Evolutionary conservation across 1,140 invertebrate species (phyloP), one percentile per base, ranked within the genome.

Genomic region (Lepidurus apus): DNA sequence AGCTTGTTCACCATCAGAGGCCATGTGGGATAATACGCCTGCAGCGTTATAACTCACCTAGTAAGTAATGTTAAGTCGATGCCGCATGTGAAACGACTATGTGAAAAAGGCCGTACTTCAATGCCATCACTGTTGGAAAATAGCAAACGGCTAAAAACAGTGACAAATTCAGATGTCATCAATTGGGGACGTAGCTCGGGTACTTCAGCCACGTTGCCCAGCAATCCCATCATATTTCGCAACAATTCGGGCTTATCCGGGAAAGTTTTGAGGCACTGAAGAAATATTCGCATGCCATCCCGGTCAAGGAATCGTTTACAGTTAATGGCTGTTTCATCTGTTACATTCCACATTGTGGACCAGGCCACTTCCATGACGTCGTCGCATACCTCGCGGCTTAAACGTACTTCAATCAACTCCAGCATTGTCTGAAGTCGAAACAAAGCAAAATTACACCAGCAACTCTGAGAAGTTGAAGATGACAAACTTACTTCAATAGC

Each of bases 271-370:
- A 97, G 89, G 87, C 96, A 98, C 78, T 89, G 88, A 0, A 95
- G 86, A 85, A 98, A 98, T 79, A 92, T 90, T 78, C 91, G 89
- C 92, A 98, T 95, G 77, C 96, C 96, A 74, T 90, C 87, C 77
- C 90, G 90, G 82, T 94, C 90, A 45, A 98, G 88, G 87, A 98
- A 98, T 83, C 92, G 88, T 84, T 91, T 88, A 88, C 96, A 98
- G 87, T 98, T 98, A 79, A 91, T 88, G 42, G 95, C 92, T 47
- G 95, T 97, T 88, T 98, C 96, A 86, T 98, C 96, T 74, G 97
- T 99, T 74, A 98, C 95, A 87, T 99, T 98, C 94, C 93, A 95
- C 92, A 99, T 93, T 4, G 95, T 96, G 79, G 95, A 98, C 97
- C 97, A 99, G 7, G 96, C 94, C 17, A 97, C 94, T 87, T 98